Conservation (phyloP, 2,888 invertebrate species). For the Cryptocheilus praepositus region DNA sequence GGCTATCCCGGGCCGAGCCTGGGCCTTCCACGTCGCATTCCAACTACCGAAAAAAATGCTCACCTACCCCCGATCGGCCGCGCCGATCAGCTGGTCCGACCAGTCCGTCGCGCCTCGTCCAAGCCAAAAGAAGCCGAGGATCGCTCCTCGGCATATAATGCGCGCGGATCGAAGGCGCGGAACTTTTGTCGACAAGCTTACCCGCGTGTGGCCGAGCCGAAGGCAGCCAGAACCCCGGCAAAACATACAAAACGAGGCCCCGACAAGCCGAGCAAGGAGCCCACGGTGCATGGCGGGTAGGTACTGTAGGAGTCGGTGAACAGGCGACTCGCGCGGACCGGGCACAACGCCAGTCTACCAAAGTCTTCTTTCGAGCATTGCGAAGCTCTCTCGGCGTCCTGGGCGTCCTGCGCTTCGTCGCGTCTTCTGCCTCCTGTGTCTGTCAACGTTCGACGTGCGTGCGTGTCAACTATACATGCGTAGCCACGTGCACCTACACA, state of each 20-base stretch:
- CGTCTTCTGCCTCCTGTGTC: neutral
- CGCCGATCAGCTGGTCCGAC: neutral
- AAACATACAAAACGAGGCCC: slow-evolving; percentile 48
- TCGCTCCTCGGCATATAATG: no score
- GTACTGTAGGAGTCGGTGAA: slow-evolving; percentile 6
- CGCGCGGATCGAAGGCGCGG: slow-evolving; percentile 10
- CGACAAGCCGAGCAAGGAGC: slow-evolving; percentile 48
- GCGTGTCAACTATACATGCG: no score
- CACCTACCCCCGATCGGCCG: no score
- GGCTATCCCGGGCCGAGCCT: no score
- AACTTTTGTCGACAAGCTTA: slow-evolving; percentile 35
- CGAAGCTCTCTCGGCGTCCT: slow-evolving; percentile 26
- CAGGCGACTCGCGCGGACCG: slow-evolving; percentile 43
- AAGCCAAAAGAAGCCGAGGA: no score
- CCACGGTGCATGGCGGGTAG: slow-evolving; percentile 50
- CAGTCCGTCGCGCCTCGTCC: neutral
- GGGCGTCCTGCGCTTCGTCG: slow-evolving; percentile 11
- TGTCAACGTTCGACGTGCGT: no score
- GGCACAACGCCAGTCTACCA: slow-evolving; percentile 59
- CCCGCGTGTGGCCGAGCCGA: slow-evolving; percentile 40
- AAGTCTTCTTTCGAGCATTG: slow-evolving; percentile 43
- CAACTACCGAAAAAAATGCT: no score
- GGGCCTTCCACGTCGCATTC: no score
- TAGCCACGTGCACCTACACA: no score
- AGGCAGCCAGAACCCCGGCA: slow-evolving; percentile 44